Evolutionary conservation across 64 coral and sea anemone species (phyloP), one percentile per base, ranked within the genome.

Genomic region (Montipora sp.): DNA sequence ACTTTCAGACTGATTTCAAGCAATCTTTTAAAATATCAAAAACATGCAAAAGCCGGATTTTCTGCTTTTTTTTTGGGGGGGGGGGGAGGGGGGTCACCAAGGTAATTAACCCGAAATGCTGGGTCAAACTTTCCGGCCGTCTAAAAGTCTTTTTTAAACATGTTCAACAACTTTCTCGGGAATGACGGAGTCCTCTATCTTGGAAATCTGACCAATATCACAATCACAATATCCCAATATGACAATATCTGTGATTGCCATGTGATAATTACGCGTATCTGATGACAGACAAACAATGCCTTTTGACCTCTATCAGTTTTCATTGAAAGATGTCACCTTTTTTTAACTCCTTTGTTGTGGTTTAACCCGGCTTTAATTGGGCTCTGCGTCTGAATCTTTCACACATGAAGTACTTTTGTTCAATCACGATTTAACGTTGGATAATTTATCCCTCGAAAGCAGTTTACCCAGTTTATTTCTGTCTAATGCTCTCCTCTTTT

Each of bases 401-500:
- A 20, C 68, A 18, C 7, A 19, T 47, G 44, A 16, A 6, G 46
- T 16, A 10, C 14, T 49, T 45, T 48, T 6, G 16, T 19, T 78
- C 46, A 78, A 50, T 36, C 13, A 19, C 5, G 44, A 7, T 36
- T 50, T 48, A 85, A 71, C 16, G 19, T 16, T 19, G 19, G 47
- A 24, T 5, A 71, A 48, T 85, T 71, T 61, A 85, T 8, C 65
- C 19, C 3, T 71, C 44, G 82, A 71, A 45, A 71, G 82, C 63
- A 85, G 82, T 72, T 49, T 45, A 36, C n/a, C 27, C 48, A 47
- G 27, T 67, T 14, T 24, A 67, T n/a, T 5, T 18, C 16, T 16
- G 45, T 71, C 61, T 49, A 18, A 85, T 85, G 82, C 82, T 85
- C 16, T 65, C 82, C 44, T 85, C 15, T 50, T 85, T 85, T 63